Conservation (phyloP, 1,140 invertebrate genomes). For the Drosophila truncata region DNA sequence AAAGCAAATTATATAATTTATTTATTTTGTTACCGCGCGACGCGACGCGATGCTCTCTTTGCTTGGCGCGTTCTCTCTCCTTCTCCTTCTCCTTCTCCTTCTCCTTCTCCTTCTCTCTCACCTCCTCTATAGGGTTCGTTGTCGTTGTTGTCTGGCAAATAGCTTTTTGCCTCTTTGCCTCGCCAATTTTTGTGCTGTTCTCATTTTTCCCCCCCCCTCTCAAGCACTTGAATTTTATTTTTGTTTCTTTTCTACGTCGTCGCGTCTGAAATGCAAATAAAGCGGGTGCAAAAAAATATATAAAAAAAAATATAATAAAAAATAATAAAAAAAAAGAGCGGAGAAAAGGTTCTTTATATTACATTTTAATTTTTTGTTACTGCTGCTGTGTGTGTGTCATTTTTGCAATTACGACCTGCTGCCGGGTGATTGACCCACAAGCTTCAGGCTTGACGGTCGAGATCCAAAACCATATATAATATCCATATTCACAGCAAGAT, state of each 20-base stretch:
- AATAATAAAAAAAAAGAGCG: background rate
- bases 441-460: conserved; percentile 22
- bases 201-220: conserved; percentile 21
- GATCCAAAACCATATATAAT: conserved; percentile 7
- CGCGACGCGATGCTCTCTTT: conserved; percentile 9
- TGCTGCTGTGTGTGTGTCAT: conserved; percentile 32
- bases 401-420: conserved; percentile 60
- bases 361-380: conserved; percentile 47
- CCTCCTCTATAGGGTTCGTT: conserved; percentile 47
- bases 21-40: conserved; percentile 60
- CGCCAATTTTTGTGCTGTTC: conserved; percentile 53
- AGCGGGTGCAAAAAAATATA: conserved; percentile 20
- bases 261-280: conserved; percentile 68
- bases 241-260: conserved; percentile 39
- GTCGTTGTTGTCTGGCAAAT: conserved; percentile 67
- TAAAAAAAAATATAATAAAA: background rate
- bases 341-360: conserved; percentile 56
- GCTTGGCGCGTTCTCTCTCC: background rate
- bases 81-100: too few species aligned
- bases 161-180: conserved; percentile 58
- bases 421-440: conserved; percentile 70
- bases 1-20: conserved; percentile 79
- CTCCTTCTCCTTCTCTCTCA: conserved; percentile 5
- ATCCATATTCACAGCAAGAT: background rate
- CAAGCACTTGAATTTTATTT: conserved; percentile 53